These are phyloP conservation scores for Macquaria australasica DNA, from an alignment of 2,113 vertebrate genomes.

Conservation along the genomic window DNA sequence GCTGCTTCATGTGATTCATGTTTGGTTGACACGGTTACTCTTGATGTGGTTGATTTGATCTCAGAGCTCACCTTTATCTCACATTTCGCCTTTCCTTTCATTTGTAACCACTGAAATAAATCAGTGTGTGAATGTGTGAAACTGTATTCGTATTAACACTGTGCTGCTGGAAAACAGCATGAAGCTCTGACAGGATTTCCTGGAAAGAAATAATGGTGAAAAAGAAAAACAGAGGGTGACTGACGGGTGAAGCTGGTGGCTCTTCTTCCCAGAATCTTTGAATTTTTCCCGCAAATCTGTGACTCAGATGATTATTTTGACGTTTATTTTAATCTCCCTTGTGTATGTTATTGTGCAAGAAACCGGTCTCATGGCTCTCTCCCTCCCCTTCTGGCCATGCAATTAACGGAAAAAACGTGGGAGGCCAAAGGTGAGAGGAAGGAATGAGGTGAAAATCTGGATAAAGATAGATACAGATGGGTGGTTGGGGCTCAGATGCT, in stretches of 20 bases:
- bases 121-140: background rate
- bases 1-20: background rate
- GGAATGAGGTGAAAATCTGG: slow-evolving; percentile 42
- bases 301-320: slow-evolving; percentile 32
- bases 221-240: background rate
- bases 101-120: background rate
- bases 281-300: background rate
- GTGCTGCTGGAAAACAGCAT: slow-evolving; percentile 1
- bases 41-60: slow-evolving; percentile 1
- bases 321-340: background rate
- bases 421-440: slow-evolving; percentile 48
- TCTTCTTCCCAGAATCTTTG: slow-evolving; percentile 17
- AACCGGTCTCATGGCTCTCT: background rate
- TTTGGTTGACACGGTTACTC: background rate
- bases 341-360: slow-evolving; percentile 18
- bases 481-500: slow-evolving; percentile 19
- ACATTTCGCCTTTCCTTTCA: background rate
- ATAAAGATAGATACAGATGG: slow-evolving; percentile 42
- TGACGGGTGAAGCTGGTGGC: background rate
- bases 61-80: background rate
- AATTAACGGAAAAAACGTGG: background rate
- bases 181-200: background rate
- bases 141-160: background rate
- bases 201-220: background rate
- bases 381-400: background rate